Percentiles rank a stretch among this genome's conserved stretches.
Evolutionary conservation across 1,140 invertebrate species (phyloP).

Genomic region (Diorhabda sublineata): DNA sequence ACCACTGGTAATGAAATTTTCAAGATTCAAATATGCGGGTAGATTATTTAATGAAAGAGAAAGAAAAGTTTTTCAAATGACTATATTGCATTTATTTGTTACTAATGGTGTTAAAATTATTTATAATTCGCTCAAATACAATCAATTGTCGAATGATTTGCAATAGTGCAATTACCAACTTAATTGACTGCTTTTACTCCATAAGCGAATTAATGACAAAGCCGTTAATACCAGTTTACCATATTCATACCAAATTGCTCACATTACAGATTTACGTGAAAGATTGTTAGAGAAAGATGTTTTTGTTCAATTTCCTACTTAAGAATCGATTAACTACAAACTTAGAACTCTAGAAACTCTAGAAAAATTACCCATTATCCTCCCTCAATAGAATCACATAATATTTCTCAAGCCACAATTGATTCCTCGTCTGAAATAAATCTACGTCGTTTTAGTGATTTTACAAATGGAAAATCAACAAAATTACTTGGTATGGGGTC

Average conservation of each 20-base stretch:
- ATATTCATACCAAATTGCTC: constrained; percentile 2
- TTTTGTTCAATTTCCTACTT: constrained; percentile 11
- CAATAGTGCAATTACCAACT: constrained; percentile 15
- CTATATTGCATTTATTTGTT: constrained; percentile 21
- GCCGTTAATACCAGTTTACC: background rate
- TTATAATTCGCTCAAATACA: constrained; percentile 14
- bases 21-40: background rate
- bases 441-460: too few relatives aligned
- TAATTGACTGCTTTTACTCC: constrained; percentile 20
- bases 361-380: too few relatives aligned
- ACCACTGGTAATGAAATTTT: background rate
- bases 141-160: constrained; percentile 19
- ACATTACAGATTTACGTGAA: constrained; percentile 16
- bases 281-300: constrained; percentile 16
- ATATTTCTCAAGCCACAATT: too few relatives aligned
- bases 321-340: background rate
- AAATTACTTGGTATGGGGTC: too few relatives aligned
- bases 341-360: too few relatives aligned
- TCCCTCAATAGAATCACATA: too few relatives aligned
- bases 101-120: constrained; percentile 21
- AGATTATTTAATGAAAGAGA: constrained; percentile 9
- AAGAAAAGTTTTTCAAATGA: constrained; percentile 21
- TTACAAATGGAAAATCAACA: too few relatives aligned
- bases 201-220: constrained; percentile 14
- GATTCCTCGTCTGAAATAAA: too few relatives aligned